Evolutionary conservation across 2,113 vertebrate species (phyloP).

Genomic region (Thymallus thymallus): DNA sequence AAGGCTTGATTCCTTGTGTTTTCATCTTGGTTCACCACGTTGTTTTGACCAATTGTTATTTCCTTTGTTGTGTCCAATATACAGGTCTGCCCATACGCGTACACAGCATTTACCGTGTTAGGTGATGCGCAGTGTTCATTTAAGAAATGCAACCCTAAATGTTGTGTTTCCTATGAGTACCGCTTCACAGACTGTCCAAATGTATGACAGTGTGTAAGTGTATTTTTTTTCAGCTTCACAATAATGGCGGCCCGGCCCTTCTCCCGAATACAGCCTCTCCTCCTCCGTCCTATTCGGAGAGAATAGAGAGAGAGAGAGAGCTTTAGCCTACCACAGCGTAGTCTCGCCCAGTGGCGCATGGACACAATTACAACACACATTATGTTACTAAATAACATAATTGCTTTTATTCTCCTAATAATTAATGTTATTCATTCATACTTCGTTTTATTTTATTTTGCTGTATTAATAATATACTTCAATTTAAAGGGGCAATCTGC

Average conservation of each 20-base stretch:
- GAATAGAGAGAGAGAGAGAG: slow-evolving; percentile 29
- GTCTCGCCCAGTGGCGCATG: slow-evolving; percentile 72
- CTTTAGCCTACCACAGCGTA: slow-evolving; percentile 27
- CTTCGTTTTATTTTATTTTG: not conserved
- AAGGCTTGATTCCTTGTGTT: slow-evolving; percentile 63
- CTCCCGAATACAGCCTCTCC: slow-evolving; percentile 69
- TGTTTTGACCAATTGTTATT: slow-evolving; percentile 77
- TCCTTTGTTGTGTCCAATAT: slow-evolving; percentile 79
- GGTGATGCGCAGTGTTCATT: not conserved
- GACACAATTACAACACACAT: slow-evolving; percentile 67
- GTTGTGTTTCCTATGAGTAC: slow-evolving; percentile 16
- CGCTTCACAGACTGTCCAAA: slow-evolving; percentile 37
- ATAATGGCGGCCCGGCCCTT: slow-evolving; percentile 78
- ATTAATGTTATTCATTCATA: slow-evolving; percentile 3
- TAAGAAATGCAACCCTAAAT: slow-evolving; percentile 1
- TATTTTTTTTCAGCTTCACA: slow-evolving; percentile 69
- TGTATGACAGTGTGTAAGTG: slow-evolving; percentile 63
- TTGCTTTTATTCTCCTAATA: not conserved
- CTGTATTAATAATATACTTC: not conserved
- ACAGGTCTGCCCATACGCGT: slow-evolving; percentile 47
- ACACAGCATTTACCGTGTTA: slow-evolving; percentile 2
- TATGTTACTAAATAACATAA: slow-evolving; percentile 9
- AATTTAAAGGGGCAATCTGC: not conserved
- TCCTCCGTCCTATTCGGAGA: slow-evolving; percentile 40
- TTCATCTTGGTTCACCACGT: slow-evolving; percentile 71